These are phyloP conservation scores for Lepus oiostolus DNA, from an alignment of 2,797 vertebrate genomes.

Conservation along the genomic window DNA sequence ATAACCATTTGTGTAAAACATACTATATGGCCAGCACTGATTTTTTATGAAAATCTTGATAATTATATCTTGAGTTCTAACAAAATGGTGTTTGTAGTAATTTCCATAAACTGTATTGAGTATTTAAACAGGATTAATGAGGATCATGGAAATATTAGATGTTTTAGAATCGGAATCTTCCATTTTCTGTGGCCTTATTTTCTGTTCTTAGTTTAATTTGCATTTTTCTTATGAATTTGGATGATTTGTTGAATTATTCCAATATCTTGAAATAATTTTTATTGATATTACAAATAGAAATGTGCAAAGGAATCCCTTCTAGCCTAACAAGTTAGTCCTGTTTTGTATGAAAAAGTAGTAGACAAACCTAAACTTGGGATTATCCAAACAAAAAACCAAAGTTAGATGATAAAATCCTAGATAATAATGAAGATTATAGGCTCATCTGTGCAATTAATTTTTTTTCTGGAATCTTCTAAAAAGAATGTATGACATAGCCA, in stretches of 20 bases:
- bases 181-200: background rate
- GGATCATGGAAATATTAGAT: background rate
- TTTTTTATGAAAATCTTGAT: background rate
- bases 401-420: background rate
- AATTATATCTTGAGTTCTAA: background rate
- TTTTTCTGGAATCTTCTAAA: background rate
- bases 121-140: background rate
- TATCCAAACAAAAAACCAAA: background rate
- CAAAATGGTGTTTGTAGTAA: background rate
- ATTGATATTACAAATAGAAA: background rate
- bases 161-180: background rate
- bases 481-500: background rate
- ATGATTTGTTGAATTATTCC: background rate
- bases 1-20: background rate
- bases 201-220: background rate
- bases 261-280: conserved; percentile 34
- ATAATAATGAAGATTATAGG: background rate
- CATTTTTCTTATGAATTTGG: background rate
- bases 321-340: background rate
- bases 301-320: background rate
- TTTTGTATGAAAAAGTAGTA: background rate
- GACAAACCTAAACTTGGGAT: background rate
- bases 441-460: background rate
- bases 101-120: background rate
- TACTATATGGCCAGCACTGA: background rate